A percentile compares a stretch with the other conserved stretches of the same genome.
Evolutionary conservation across 2,113 vertebrate species (phyloP).

Genomic region (Talpa occidentalis): DNA sequence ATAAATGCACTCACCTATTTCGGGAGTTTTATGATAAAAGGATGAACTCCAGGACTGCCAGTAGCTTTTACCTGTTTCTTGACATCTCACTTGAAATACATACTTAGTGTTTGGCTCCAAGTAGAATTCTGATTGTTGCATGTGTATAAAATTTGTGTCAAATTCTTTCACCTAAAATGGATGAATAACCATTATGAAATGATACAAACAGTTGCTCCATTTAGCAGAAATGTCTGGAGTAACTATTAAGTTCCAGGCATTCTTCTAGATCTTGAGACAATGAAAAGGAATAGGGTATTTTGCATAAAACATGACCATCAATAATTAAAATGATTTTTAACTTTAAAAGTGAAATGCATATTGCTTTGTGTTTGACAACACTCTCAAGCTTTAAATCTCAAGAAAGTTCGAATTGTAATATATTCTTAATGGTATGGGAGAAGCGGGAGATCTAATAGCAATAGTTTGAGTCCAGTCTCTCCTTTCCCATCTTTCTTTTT

Average conservation of each 20-base stretch:
- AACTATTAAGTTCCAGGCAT: not conserved
- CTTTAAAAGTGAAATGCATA: not conserved
- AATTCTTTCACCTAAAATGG: conserved; percentile 74
- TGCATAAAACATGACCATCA: not conserved
- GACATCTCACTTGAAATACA: conserved; percentile 85
- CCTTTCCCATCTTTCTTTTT: not conserved
- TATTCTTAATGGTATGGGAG: not conserved
- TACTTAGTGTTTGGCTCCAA: conserved; percentile 80
- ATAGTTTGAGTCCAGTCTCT: not conserved
- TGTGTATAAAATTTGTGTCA: rapidly evolving
- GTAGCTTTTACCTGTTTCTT: conserved; percentile 62
- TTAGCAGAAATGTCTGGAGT: not conserved
- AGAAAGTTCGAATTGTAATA: not conserved
- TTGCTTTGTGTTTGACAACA: not conserved
- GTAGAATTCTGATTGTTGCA: conserved; percentile 38
- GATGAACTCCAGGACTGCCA: conserved; percentile 86
- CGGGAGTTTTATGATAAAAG: conserved; percentile 79
- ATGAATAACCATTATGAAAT: not conserved
- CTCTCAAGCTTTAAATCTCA: conserved; percentile 25
- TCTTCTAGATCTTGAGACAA: not conserved
- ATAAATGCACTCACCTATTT: conserved; percentile 79
- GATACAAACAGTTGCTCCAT: not conserved
- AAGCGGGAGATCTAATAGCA: not conserved
- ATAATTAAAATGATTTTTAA: not conserved
- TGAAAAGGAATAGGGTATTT: not conserved